Evolutionary conservation across 2,797 vertebrate species (phyloP).

Genomic region (Chelon labrosus): DNA sequence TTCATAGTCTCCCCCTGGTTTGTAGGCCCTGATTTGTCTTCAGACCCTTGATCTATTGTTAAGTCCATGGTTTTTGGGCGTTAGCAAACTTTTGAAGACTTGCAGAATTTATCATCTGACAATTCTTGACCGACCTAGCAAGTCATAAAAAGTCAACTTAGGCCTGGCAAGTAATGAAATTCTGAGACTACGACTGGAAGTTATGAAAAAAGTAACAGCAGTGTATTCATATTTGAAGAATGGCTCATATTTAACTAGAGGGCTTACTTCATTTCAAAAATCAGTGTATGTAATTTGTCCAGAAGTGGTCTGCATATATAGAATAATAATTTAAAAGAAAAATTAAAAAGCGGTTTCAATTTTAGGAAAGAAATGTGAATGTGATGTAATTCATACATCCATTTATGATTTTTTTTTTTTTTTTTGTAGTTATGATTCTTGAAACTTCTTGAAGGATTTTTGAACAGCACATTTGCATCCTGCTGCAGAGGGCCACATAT

Average conservation of each 20-base stretch:
- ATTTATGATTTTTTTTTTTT: too few relatives aligned
- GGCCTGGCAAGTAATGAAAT: too few relatives aligned
- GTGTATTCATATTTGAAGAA: not conserved
- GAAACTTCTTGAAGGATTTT: too few relatives aligned
- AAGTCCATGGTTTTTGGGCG: not conserved
- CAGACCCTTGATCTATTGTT: not conserved
- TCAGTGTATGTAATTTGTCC: not conserved
- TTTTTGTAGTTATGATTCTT: too few relatives aligned
- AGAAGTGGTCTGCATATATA: not conserved
- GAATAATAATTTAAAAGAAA: too few relatives aligned
- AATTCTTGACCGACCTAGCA: not conserved
- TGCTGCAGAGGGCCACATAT: too few relatives aligned
- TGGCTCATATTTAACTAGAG: not conserved
- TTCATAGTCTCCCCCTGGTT: not conserved
- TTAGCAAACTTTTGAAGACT: not conserved
- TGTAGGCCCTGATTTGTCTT: not conserved
- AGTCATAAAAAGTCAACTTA: not conserved
- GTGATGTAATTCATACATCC: too few relatives aligned
- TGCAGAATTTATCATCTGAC: not conserved
- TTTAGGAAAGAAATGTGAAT: too few relatives aligned
- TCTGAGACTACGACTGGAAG: too few relatives aligned
- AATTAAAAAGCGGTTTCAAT: too few relatives aligned
- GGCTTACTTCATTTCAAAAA: not conserved
- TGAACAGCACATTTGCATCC: too few relatives aligned
- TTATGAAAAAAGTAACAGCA: not conserved